Evolutionary conservation across 2,888 invertebrate genomes (phyloP), one percentile per base, ranked within the genome.

Genomic region (Leucophora obtusa): DNA sequence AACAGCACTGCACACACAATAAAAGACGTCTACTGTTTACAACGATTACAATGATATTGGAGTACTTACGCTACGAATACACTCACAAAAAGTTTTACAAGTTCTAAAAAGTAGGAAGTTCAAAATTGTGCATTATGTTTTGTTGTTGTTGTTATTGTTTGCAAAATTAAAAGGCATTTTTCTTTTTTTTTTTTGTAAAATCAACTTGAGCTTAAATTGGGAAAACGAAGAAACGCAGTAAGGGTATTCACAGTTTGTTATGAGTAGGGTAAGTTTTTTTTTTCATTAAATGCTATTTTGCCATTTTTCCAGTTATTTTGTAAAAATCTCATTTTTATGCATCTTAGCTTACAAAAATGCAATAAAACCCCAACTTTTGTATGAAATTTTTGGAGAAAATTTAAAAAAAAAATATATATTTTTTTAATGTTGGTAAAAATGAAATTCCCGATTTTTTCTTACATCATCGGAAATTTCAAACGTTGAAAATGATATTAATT

Each of bases 61-160:
- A 33, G 21, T 71, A 47, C 53, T 21, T 66, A 51, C 62, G 59
- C 69, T 18, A 58, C 60, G 24, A 47, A 11, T 11, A 47, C 62
- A 54, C n/a, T 33, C 35, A 59, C 5, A 38, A 51, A 28, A 28
- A 35, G 33, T 33, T 53, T n/a, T 18, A 18, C 10, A 63, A 50
- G 1, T 63, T 43, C 38, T 15, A 21, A 70, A 58, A 21, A 56
- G 76, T 54, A 74, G 74, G 60, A 72, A 75, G 77, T 79, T 82
- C 28, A 58, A 50, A 59, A 59, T 70, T 72, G 47, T 66, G 53
- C 66, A 60, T 54, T 50, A 14, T 38, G 38, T 43, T 60, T 11
- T 38, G 7, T 28, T 28, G 28, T 28, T 28, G 28, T n/a, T 47
- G 18, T 63, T 21, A 33, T 65, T 47, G 9, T 75, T 51, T 43